Evolutionary conservation across 2,888 invertebrate genomes (phyloP), one percentile per base, ranked within the genome.

Genomic region (Lycia hirtaria): DNA sequence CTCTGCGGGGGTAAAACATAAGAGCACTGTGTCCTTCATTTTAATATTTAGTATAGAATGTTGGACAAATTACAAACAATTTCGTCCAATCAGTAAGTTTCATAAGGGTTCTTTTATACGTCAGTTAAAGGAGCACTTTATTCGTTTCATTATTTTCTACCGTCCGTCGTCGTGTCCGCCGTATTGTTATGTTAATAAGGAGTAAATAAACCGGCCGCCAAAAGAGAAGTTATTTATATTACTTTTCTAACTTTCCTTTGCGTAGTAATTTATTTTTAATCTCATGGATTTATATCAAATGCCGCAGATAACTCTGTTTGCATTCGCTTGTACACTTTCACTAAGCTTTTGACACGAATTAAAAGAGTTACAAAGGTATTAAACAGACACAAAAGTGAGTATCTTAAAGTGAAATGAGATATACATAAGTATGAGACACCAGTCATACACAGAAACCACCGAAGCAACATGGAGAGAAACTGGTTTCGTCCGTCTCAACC

Each of bases 91-190:
- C 40, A 47, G 15, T 22, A 33, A 56, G 28, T 44, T 50, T 40
- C 33, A 40, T 45, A 33, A 50, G 56, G 50, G 38, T 56, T 37
- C 56, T 56, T 45, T 50, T 56, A 45, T 56, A 33, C 26, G 24
- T n/a, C 40, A 40, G 28, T 35, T 47, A 52, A 50, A 43, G 33
- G 32, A 47, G 40, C 52, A 43, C 47, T 57, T 51, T 35, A 48
- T 47, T 50, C 47, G 19, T 52, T 50, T 30, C 35, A 48, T 56
- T 56, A 44, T 37, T 43, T 43, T 50, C 49, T 17, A 52, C 20
- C 33, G 24, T 47, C 30, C 28, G 35, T 35, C 28, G 35, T 48
- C 45, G 22, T 41, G 52, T 41, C 44, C 41, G 32, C 32, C 38
- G 28, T 24, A 41, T 57, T 57, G 57, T 48, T 48, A 47, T 52